phyloP scores from a whole-genome alignment of 2,113 vertebrate species.

The Nyctereutes procyonoides region DNA sequence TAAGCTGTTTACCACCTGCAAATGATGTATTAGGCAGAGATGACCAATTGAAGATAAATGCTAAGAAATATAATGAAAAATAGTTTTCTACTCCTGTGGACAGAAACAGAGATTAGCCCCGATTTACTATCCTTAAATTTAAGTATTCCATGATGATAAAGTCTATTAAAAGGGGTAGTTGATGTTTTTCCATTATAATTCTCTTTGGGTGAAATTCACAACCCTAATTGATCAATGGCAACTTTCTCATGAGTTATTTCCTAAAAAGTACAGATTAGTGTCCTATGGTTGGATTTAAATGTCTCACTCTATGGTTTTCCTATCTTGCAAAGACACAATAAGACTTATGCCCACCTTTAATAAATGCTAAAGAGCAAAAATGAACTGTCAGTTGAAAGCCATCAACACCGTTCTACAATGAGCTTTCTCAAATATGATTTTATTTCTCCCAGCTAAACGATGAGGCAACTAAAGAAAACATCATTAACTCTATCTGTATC shows the following conservation, averaged over 20 bases:
- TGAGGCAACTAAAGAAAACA: neutral
- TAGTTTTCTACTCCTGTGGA: neutral
- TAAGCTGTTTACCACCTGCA: slow-evolving; percentile 52
- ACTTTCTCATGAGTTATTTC: slow-evolving; percentile 18
- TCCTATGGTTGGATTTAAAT: neutral
- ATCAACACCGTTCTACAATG: neutral
- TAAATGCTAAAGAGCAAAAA: neutral
- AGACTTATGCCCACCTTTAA: neutral
- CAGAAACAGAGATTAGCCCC: slow-evolving; percentile 23
- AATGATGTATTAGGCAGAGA: neutral
- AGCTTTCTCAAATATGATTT: neutral
- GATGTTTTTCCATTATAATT: neutral
- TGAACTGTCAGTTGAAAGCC: neutral
- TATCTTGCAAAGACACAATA: neutral
- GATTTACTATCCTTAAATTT: neutral
- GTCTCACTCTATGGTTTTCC: neutral
- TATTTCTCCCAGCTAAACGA: neutral
- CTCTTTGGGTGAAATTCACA: neutral
- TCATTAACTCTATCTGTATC: neutral
- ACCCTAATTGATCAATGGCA: slow-evolving; percentile 12
- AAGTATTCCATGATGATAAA: neutral
- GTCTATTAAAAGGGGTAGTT: neutral
- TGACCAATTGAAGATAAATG: slow-evolving; percentile 40
- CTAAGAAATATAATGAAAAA: slow-evolving; percentile 30
- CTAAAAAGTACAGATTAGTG: neutral